Percentiles rank a stretch among this genome's conserved stretches.
phyloP scores from a whole-genome alignment of 2,113 vertebrate genomes.

The Chaetodon trifascialis region DNA sequence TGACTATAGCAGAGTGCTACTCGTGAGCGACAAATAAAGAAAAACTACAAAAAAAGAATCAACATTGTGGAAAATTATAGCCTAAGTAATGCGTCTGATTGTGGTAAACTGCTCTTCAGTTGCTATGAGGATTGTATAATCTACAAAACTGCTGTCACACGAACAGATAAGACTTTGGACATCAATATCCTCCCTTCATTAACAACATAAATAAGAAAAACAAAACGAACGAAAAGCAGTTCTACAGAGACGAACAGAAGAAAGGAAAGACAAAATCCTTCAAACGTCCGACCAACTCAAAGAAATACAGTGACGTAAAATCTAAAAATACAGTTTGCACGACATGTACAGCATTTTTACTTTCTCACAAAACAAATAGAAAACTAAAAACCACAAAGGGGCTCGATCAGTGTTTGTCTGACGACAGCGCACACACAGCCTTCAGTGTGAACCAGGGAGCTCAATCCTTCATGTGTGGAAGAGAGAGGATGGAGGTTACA shows the following conservation, averaged over 20 bases:
- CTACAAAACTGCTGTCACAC: slow-evolving; percentile 48
- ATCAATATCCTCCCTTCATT: slow-evolving; percentile 45
- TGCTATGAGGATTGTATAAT: not conserved
- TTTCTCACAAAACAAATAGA: slow-evolving; percentile 53
- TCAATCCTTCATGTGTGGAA: not conserved
- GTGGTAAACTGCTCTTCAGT: slow-evolving; percentile 32
- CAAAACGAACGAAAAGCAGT: slow-evolving; percentile 22
- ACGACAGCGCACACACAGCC: slow-evolving; percentile 15
- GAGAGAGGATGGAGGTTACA: not conserved
- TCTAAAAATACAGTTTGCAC: slow-evolving; percentile 65
- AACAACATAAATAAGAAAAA: slow-evolving; percentile 65
- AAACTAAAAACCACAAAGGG: slow-evolving; percentile 36
- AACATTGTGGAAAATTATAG: not conserved
- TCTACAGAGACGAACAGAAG: slow-evolving; percentile 48
- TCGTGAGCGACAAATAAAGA: not conserved
- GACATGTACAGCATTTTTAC: slow-evolving; percentile 59
- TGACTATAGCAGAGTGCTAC: slow-evolving; percentile 7
- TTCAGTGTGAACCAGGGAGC: not conserved
- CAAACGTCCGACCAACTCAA: slow-evolving; percentile 3
- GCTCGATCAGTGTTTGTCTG: slow-evolving; percentile 24
- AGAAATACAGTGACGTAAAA: slow-evolving; percentile 44
- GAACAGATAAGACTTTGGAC: slow-evolving; percentile 66
- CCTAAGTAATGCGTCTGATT: slow-evolving; percentile 11
- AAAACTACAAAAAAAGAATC: slow-evolving; percentile 5
- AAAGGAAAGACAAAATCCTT: not conserved